Base-by-base conservation (phyloP, 2,113 vertebrate genomes). In the Cygnus buccinator region DNA sequence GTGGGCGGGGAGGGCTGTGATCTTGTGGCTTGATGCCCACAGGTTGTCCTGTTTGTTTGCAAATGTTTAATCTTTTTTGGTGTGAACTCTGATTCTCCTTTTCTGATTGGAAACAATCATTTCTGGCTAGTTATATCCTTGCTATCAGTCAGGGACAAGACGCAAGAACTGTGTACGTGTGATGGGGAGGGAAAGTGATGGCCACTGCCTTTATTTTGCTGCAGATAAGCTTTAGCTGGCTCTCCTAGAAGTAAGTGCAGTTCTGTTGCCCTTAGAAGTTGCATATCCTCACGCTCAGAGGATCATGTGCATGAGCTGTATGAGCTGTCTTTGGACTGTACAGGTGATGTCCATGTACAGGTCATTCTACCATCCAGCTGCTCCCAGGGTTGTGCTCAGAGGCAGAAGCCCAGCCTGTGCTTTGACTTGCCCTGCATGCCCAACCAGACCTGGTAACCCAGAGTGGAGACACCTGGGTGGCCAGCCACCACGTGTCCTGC, bases 21-120 rank as follows among this genome's bases (percentile, higher is more conserved):
- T 92, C 6, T 37, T 67, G 58, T 86, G 54, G 35, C 52, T 94
- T 78, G n/a, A 25, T 79, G 13, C 33, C 22, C 21, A 52, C 59
- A 92, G 33, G 37, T 80, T 70, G 46, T 74, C 29, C 39, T 83
- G 6, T 85, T 88, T 90, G 39, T 77, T 91, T 89, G 44, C 17
- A 90, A 65, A 37, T 25, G 41, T 81, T 90, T 90, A 57, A 88
- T 13, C 26, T 80, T 81, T 81, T 71, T 76, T 86, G 6, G 50
- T 62, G 46, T 20, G 25, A 82, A 21, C 33, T 52, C 15, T n/a
- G 44, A 65, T 75, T 87, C 11, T 48, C 87, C 39, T 68, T 90
- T 77, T 33, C 21, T 88, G 65, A 22, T 44, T 52, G 79, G 77
- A 93, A 93, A 66, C 16, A 50, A 31, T 79, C 16, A 52, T 20